Percentiles rank a stretch among this genome's conserved stretches.
Evolutionary conservation across 2,888 invertebrate genomes (phyloP).

Genomic region (Tipula helvola): DNA sequence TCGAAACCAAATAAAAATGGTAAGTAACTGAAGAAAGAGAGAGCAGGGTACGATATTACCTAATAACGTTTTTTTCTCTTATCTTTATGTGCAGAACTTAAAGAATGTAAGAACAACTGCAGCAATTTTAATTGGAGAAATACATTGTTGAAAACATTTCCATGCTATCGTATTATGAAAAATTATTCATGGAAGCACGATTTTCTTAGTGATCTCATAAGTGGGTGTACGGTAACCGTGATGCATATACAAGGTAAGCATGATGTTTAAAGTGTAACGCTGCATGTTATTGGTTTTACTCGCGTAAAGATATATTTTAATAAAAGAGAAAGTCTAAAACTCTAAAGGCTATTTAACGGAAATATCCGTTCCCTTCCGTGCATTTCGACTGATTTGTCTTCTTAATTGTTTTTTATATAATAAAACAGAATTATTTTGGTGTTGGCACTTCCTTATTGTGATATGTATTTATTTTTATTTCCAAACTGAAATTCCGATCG

Average conservation of each 20-base stretch:
- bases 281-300: too few relatives aligned
- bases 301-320: too few relatives aligned
- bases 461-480: too few relatives aligned
- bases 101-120: neutral
- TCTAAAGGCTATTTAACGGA: too few relatives aligned
- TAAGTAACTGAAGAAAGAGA: neutral
- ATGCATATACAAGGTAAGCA: slow-evolving; percentile 55
- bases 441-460: too few relatives aligned
- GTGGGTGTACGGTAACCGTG: slow-evolving; percentile 75
- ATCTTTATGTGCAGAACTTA: neutral
- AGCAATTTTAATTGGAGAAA: neutral
- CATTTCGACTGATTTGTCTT: too few relatives aligned
- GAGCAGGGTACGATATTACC: neutral
- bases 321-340: too few relatives aligned
- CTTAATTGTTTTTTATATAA: too few relatives aligned
- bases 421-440: too few relatives aligned
- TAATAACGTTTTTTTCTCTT: neutral
- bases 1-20: neutral
- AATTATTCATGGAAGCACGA: slow-evolving; percentile 23
- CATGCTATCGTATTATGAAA: neutral
- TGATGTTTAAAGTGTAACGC: too few relatives aligned
- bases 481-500: too few relatives aligned
- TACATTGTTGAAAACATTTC: neutral
- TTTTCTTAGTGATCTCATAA: slow-evolving; percentile 58
- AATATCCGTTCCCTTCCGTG: too few relatives aligned